Conservation (phyloP, 2,113 vertebrate species). For the Nesoenas mayeri region DNA sequence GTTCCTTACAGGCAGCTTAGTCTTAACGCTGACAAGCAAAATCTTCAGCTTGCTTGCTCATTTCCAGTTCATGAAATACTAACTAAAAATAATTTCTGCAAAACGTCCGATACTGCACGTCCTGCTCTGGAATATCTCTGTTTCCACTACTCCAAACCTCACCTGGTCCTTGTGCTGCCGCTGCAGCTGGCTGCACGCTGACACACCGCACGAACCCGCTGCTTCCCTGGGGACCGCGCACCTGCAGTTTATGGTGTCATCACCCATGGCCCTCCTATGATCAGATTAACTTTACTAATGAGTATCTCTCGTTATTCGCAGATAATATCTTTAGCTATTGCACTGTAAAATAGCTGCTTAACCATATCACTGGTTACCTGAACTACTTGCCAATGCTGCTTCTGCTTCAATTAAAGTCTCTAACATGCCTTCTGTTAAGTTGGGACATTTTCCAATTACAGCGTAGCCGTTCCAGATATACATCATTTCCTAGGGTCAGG, state of each 20-base stretch:
- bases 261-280: neutral
- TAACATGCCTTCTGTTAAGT: conserved; percentile 92
- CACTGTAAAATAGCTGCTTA: neutral
- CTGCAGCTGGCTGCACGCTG: neutral
- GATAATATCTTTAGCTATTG: neutral
- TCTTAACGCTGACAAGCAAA: neutral
- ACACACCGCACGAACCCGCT: neutral
- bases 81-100: neutral
- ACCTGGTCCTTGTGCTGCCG: neutral
- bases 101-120: neutral
- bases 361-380: conserved; percentile 78
- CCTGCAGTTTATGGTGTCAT: neutral
- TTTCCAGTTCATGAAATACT: neutral
- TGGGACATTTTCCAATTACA: conserved; percentile 92
- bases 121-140: neutral
- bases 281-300: conserved; percentile 7
- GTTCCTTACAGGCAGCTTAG: neutral
- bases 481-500: conserved; percentile 92
- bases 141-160: neutral
- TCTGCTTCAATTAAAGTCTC: conserved; percentile 87
- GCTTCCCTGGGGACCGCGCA: neutral
- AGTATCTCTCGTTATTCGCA: neutral
- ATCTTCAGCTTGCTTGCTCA: neutral
- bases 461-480: conserved; percentile 99
- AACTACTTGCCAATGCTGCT: conserved; percentile 77